Evolutionary conservation across 2,113 vertebrate species (phyloP).

Genomic region (Corynorhinus townsendii): DNA sequence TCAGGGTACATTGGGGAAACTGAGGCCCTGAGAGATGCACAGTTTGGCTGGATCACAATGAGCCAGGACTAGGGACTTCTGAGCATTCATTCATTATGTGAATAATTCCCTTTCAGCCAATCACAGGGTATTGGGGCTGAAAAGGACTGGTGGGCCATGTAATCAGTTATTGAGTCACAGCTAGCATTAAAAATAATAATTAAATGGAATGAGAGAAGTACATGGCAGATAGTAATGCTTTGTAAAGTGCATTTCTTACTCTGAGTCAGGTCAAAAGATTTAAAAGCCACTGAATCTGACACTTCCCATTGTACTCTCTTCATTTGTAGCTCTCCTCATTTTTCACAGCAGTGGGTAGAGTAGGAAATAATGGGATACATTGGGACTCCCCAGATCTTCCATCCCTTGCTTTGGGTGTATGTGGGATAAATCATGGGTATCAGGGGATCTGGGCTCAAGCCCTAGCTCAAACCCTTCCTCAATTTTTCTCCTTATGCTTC

Average conservation of each 20-base stretch:
- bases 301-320: neutral
- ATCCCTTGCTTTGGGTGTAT: neutral
- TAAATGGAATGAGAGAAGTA: neutral
- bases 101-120: neutral
- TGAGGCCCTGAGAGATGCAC: neutral
- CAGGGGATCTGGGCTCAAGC: neutral
- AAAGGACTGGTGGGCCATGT: neutral
- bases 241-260: neutral
- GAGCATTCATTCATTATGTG: neutral
- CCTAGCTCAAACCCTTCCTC: neutral
- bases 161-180: neutral
- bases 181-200: neutral
- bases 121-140: neutral
- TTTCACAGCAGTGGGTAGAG: neutral
- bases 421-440: neutral
- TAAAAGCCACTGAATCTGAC: conserved; percentile 4
- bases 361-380: neutral
- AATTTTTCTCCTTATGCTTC: neutral
- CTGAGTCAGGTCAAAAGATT: neutral
- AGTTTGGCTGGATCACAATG: neutral
- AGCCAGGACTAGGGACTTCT: neutral
- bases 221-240: neutral
- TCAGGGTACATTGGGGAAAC: neutral
- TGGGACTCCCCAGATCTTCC: neutral
- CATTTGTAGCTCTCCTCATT: neutral